Conservation (phyloP, 2,797 vertebrate genomes). For the Eurystomus glaucurus region DNA sequence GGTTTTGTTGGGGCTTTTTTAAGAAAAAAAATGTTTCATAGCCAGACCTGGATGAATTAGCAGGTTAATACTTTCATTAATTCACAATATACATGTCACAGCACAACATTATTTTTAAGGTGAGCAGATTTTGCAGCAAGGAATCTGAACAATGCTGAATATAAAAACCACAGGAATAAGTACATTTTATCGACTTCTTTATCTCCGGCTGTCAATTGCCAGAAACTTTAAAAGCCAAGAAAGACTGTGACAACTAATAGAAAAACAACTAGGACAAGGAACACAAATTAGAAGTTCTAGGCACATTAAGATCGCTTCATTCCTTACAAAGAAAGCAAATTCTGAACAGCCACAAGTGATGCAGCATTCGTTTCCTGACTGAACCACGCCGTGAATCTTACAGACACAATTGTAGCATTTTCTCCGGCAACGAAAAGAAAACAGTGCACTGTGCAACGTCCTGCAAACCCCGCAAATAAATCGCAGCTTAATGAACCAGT, state of each 20-base stretch:
- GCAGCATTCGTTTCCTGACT: constrained; percentile 27
- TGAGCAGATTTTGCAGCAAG: not conserved
- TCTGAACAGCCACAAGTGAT: constrained; percentile 75
- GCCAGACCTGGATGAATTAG: constrained; percentile 6
- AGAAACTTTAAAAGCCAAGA: not conserved
- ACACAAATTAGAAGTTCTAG: constrained; percentile 40
- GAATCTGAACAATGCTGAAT: constrained; percentile 18
- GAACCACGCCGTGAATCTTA: not conserved
- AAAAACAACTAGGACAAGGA: not conserved
- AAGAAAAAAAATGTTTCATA: not conserved
- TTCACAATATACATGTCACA: not conserved
- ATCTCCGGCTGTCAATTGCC: not conserved
- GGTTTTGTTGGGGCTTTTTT: not conserved
- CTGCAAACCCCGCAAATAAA: constrained; percentile 69
- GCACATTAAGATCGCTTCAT: not conserved
- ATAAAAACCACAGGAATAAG: constrained; percentile 6
- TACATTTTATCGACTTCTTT: constrained; percentile 3
- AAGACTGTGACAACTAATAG: not conserved
- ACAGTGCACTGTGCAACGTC: not conserved
- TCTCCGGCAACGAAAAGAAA: constrained; percentile 18
- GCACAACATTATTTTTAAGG: not conserved
- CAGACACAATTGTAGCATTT: not conserved
- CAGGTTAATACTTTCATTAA: not conserved
- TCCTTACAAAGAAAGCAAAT: constrained; percentile 63
- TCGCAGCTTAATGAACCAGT: constrained; percentile 67